phyloP scores from a whole-genome alignment of 2,113 vertebrate genomes.

The Andinoacara biseriatus region DNA sequence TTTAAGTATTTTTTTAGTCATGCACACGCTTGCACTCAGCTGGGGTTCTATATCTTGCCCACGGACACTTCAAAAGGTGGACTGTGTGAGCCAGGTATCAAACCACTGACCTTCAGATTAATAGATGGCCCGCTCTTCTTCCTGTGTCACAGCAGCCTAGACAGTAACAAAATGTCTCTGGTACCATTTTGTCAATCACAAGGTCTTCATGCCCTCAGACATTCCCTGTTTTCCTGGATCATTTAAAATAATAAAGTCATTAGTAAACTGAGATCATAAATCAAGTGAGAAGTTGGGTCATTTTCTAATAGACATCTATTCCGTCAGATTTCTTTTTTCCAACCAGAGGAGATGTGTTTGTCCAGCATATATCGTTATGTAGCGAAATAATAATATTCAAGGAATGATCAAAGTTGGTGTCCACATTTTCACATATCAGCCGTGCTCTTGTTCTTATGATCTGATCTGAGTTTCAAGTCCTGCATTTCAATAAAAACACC shows the following conservation, averaged over 20 bases:
- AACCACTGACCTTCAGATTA: neutral
- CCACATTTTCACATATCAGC: neutral
- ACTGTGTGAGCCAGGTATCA: neutral
- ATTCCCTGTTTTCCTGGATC: neutral
- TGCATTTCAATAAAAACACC: neutral
- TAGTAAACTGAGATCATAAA: neutral
- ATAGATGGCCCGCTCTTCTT: neutral
- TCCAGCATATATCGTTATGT: neutral
- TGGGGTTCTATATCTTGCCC: neutral
- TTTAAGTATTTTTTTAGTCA: neutral
- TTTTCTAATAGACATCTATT: neutral
- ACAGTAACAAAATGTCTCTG: neutral
- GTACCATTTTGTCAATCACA: constrained; percentile 1
- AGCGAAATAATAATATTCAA: neutral
- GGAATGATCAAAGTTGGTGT: neutral
- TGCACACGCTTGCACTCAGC: neutral
- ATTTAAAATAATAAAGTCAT: neutral
- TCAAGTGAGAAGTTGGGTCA: neutral
- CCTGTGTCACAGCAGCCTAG: neutral
- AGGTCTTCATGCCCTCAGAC: neutral
- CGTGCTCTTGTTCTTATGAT: neutral
- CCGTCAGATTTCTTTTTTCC: neutral
- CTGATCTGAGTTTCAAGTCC: neutral
- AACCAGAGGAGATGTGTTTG: neutral
- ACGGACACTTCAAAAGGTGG: neutral